Conservation (phyloP, 2,797 vertebrate genomes). For the Chanos chanos region DNA sequence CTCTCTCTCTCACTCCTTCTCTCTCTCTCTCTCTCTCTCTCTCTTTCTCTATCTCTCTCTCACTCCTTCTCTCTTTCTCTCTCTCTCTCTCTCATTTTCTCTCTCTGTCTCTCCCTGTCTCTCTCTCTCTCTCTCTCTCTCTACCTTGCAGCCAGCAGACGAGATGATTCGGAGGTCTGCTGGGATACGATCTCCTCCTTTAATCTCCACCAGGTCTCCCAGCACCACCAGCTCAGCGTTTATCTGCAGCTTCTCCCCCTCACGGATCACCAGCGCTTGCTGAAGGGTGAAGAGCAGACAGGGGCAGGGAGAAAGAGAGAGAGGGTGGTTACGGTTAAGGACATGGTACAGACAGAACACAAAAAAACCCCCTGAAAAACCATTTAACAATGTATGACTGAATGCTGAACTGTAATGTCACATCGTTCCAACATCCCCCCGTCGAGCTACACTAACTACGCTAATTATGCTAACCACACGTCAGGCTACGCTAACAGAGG, state of each 20-base stretch:
- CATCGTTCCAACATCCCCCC: too few species aligned
- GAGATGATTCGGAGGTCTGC: conserved; percentile 89
- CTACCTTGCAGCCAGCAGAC: conserved; percentile 86
- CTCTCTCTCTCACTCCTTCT: too few species aligned
- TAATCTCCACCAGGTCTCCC: conserved; percentile 93
- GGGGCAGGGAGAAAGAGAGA: conserved; percentile 4
- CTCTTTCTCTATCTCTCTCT: too few species aligned
- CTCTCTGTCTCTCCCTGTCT: background rate
- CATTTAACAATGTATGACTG: too few species aligned
- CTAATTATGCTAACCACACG: too few species aligned
- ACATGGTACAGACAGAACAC: background rate
- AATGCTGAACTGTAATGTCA: too few species aligned
- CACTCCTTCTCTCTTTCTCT: too few species aligned
- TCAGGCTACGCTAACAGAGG: too few species aligned
- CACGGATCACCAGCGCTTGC: conserved; percentile 94
- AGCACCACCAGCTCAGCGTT: conserved; percentile 87
- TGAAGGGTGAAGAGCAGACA: conserved; percentile 46
- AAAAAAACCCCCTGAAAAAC: too few species aligned
- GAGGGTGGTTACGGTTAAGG: background rate
- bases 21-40: too few species aligned
- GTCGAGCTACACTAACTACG: too few species aligned
- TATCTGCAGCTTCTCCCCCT: conserved; percentile 89
- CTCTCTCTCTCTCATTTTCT: too few species aligned
- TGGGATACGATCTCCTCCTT: conserved; percentile 87
- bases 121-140: background rate